Evolutionary conservation across 2,888 invertebrate species (phyloP).

Genomic region (Balanococcus diminutus): DNA sequence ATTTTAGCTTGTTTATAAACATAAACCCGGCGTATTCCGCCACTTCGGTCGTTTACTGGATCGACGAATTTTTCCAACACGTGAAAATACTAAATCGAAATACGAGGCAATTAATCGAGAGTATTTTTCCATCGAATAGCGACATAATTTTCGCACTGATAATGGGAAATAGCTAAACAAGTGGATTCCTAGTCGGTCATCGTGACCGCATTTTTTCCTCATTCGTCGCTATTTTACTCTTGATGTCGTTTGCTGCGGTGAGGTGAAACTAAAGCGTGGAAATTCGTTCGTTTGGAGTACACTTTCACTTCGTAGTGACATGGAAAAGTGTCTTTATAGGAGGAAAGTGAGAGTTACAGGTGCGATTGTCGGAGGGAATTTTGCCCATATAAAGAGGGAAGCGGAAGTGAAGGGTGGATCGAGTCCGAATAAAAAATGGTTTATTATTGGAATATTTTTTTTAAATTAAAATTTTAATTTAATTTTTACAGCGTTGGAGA

Average conservation of each 20-base stretch:
- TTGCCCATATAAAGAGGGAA: too few relatives aligned
- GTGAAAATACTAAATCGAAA: neutral
- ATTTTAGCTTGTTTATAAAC: neutral
- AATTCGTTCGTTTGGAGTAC: neutral
- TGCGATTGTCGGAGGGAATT: too few relatives aligned
- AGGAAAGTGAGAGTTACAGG: neutral
- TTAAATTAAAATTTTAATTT: neutral
- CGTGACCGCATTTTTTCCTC: neutral
- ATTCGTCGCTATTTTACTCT: neutral
- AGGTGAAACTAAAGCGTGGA: neutral
- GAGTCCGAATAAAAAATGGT: too few relatives aligned
- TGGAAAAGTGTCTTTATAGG: neutral
- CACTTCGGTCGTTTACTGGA: neutral
- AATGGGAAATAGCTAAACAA: neutral
- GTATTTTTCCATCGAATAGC: neutral
- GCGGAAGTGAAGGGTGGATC: too few relatives aligned
- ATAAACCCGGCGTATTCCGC: neutral
- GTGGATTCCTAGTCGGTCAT: neutral
- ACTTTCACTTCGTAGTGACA: neutral
- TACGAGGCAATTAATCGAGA: neutral
- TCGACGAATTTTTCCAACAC: neutral
- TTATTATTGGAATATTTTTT: too few relatives aligned
- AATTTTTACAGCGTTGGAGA: slow-evolving; percentile 82
- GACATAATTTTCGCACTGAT: neutral
- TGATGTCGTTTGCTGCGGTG: neutral